A percentile compares a stretch with the other conserved stretches of the same genome.
These are phyloP conservation scores for Porphyrio hochstetteri DNA, from an alignment of 2,113 vertebrate genomes.

Conservation along the genomic window DNA sequence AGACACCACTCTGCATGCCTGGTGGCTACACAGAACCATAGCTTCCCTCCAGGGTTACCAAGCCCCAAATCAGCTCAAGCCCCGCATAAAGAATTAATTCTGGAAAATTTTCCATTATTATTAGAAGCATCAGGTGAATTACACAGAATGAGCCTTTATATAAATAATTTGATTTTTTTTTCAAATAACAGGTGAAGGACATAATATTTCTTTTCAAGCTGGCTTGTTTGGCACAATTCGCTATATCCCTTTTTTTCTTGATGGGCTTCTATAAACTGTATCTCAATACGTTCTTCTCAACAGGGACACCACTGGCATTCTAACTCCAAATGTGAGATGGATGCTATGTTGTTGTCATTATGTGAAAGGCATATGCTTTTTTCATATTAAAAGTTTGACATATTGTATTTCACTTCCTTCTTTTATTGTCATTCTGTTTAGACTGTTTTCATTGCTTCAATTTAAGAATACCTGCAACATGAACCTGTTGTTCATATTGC, in stretches of 20 bases:
- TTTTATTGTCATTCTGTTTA: neutral
- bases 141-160: neutral
- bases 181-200: neutral
- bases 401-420: neutral
- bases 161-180: neutral
- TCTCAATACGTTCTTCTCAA: neutral
- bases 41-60: neutral
- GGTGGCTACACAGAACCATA: fast-evolving
- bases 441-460: neutral
- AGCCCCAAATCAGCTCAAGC: neutral
- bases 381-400: neutral
- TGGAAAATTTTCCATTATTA: neutral
- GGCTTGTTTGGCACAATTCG: neutral
- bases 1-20: neutral
- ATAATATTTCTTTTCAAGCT: neutral
- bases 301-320: neutral
- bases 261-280: neutral
- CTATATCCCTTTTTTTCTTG: neutral
- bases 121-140: neutral
- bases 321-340: neutral
- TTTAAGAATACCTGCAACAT: neutral
- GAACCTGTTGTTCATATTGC: neutral
- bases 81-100: neutral
- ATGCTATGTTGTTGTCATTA: neutral
- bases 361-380: neutral